A percentile compares a stretch with the other conserved stretches of the same genome.
phyloP scores from a whole-genome alignment of 2,888 invertebrate genomes.

The Oconnorella tubifera region DNA sequence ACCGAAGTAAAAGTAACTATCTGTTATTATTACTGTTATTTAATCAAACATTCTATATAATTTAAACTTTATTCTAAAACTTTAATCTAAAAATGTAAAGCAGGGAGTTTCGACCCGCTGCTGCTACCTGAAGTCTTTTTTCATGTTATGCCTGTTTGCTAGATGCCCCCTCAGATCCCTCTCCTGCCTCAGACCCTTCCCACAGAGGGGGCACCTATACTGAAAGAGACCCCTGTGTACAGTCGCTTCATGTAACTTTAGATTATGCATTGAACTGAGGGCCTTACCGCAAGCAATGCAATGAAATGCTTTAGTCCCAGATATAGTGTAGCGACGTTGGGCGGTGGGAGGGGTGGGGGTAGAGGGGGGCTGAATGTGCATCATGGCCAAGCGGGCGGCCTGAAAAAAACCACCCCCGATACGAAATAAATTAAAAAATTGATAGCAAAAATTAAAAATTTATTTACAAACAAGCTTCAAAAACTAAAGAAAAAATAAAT shows the following conservation, averaged over 20 bases:
- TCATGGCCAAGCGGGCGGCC: slow-evolving; percentile 11
- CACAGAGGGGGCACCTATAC: slow-evolving; percentile 20
- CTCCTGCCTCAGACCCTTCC: slow-evolving; percentile 18
- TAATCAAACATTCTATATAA: too few relatives aligned
- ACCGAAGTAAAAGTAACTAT: too few relatives aligned
- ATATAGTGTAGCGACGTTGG: slow-evolving; percentile 3
- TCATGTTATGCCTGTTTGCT: slow-evolving; percentile 19
- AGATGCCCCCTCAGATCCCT: slow-evolving; percentile 18
- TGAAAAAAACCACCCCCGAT: too few relatives aligned
- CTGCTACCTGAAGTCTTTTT: slow-evolving; percentile 22
- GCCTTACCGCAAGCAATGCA: slow-evolving; percentile 23
- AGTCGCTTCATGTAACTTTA: slow-evolving; percentile 26
- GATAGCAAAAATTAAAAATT: too few relatives aligned
- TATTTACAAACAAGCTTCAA: too few relatives aligned
- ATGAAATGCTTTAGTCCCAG: slow-evolving; percentile 13
- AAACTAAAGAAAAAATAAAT: background rate
- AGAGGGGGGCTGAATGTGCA: slow-evolving; percentile 9
- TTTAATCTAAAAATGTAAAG: too few relatives aligned
- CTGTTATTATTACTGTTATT: too few relatives aligned
- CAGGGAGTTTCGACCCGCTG: too few relatives aligned
- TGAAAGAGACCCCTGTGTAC: slow-evolving; percentile 18
- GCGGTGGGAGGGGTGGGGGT: background rate
- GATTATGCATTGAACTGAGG: slow-evolving; percentile 47
- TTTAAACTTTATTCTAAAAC: too few relatives aligned
- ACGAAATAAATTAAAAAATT: too few relatives aligned